These are phyloP conservation scores for Lutjanus erythropterus DNA, from an alignment of 2,113 vertebrate genomes.

Conservation along the genomic window DNA sequence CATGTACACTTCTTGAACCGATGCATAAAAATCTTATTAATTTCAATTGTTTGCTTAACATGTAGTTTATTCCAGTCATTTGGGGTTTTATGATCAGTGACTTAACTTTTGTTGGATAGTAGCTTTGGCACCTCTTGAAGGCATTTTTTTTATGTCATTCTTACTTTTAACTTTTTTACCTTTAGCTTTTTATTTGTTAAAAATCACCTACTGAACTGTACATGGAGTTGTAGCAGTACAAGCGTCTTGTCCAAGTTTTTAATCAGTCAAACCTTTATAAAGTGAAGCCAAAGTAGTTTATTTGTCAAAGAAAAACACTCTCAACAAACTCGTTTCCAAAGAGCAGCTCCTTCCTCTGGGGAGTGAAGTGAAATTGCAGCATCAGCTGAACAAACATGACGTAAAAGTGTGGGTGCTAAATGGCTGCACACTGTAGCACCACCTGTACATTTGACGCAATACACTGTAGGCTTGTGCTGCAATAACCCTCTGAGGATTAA, in stretches of 20 bases:
- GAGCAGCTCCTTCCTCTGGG: background rate
- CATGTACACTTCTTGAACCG: background rate
- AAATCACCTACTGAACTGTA: background rate
- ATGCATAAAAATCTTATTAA: background rate
- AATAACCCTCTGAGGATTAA: constrained; percentile 4
- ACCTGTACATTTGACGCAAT: background rate
- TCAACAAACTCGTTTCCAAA: background rate
- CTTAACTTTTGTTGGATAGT: background rate
- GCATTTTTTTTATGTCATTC: too few relatives aligned
- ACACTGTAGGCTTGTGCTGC: background rate
- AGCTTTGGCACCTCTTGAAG: background rate
- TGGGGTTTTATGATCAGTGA: background rate
- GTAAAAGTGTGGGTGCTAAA: background rate
- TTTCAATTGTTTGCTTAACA: background rate
- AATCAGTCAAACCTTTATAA: background rate
- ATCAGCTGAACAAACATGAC: constrained; percentile 39
- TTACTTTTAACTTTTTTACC: background rate
- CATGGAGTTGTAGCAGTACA: background rate
- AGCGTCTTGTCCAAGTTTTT: background rate
- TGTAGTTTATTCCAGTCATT: background rate
- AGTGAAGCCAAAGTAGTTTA: constrained; percentile 4
- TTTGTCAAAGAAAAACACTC: background rate
- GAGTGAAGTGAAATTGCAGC: background rate
- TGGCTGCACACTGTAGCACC: background rate
- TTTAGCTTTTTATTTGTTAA: background rate